Percentiles rank a stretch among this genome's conserved stretches.
Conservation (phyloP, 2,113 vertebrate genomes). For the Henicopernis longicauda region DNA sequence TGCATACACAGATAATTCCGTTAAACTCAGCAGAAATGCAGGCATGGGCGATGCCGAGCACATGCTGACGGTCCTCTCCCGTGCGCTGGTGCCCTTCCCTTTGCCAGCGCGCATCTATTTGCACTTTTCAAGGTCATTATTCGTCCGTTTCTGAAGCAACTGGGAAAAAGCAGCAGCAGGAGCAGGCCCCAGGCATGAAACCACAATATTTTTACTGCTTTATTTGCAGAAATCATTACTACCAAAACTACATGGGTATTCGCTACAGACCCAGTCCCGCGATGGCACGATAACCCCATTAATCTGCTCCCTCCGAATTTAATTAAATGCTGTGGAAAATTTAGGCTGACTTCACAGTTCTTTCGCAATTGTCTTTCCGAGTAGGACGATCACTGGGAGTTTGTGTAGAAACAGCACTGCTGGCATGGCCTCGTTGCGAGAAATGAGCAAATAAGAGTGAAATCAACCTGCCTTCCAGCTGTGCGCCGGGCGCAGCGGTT, state of each 20-base stretch:
- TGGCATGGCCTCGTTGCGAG: accelerated
- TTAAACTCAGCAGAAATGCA: not conserved
- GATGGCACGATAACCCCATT: accelerated
- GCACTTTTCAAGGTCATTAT: not conserved
- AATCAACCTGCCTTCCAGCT: not conserved
- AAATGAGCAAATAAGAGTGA: not conserved
- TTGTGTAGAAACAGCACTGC: not conserved
- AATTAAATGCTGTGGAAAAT: not conserved
- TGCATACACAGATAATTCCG: not conserved
- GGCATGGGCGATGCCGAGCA: not conserved
- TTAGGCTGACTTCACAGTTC: not conserved
- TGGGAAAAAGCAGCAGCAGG: not conserved
- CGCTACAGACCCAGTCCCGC: accelerated
- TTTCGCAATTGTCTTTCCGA: accelerated
- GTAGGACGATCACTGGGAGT: accelerated
- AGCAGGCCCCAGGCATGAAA: not conserved
- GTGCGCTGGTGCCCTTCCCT: not conserved
- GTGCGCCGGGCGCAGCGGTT: not conserved
- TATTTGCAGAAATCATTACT: not conserved
- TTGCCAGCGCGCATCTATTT: accelerated
- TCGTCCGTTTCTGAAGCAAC: accelerated
- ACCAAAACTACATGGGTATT: not conserved
- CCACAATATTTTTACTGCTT: not conserved
- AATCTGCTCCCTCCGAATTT: not conserved
- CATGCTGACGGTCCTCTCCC: accelerated